Evolutionary conservation across 2,888 invertebrate species (phyloP).

Genomic region (Tupiocoris notatus): DNA sequence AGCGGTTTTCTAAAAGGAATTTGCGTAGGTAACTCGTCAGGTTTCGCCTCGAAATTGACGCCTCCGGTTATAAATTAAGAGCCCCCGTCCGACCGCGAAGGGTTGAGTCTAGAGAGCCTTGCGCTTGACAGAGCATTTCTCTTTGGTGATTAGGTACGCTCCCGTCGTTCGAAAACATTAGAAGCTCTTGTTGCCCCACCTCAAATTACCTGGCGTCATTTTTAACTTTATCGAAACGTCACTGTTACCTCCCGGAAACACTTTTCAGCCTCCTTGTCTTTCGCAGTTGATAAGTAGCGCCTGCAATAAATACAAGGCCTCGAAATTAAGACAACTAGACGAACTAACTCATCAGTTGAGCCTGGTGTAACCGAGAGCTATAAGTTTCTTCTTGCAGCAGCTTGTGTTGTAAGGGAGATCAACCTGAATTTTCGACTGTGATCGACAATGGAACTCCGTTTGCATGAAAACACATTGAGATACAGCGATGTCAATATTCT

Average conservation of each 20-base stretch:
- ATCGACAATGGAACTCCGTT: too few species aligned
- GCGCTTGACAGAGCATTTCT: slow-evolving; percentile 19
- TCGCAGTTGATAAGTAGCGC: too few species aligned
- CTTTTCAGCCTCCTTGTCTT: too few species aligned
- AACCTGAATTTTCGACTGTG: too few species aligned
- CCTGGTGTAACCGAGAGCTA: too few species aligned
- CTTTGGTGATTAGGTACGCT: slow-evolving; percentile 24
- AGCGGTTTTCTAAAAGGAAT: neutral
- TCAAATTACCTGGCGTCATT: slow-evolving; percentile 10
- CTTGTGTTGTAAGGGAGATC: too few species aligned
- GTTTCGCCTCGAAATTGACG: neutral
- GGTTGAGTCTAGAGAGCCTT: neutral
- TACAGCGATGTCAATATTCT: too few species aligned
- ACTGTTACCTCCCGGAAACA: neutral
- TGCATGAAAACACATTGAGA: too few species aligned
- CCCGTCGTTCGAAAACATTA: neutral
- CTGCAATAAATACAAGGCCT: too few species aligned
- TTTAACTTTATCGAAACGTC: slow-evolving; percentile 1
- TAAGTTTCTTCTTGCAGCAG: too few species aligned
- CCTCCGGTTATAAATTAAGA: slow-evolving; percentile 4
- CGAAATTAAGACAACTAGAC: too few species aligned
- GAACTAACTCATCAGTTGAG: too few species aligned
- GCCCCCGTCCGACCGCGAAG: neutral
- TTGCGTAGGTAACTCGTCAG: neutral
- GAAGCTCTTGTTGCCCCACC: neutral